Base-by-base conservation (phyloP, 2,888 invertebrate species). In the Drosophila picticornis region DNA sequence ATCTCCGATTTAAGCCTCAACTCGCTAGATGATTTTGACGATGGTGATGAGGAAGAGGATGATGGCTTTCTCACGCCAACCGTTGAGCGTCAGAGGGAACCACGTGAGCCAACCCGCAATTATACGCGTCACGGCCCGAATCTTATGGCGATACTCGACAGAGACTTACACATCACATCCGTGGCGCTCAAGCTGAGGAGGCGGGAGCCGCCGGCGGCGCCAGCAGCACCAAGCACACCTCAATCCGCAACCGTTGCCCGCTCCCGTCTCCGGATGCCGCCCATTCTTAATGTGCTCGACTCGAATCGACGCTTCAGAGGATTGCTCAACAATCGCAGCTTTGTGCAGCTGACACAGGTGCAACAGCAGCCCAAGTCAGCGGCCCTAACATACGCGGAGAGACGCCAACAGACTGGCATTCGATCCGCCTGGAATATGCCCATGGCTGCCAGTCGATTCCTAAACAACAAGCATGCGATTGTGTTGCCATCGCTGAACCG, bases 221-320 rank as follows among this genome's bases (percentile, higher is more conserved):
- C 40, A 22, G 52, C 51, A 11, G 56, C 50, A 2, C 68, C 77
- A 10, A 75, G 66, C 19, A 72, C 87, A 19, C 88, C 79, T 1
- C 84, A 87, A 51, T 89, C 90, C 22, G 91, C 90, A 4, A 87
- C 80, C 16, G 68, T 73, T 0, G 31, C 80, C 19, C 75, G 72
- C 4, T 69, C 84, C 0, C 89, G 84, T 9, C 57, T 91, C 5
- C 84, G 91, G 43, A 93, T 93, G 92, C 93, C 93, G 3, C 93
- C 93, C 10, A 93, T 93, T 51, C 79, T 93, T 1, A 93, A 92
- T 71, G 91, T 93, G 0, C 63, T 93, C 27, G 91, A 93, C 65
- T 84, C 91, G 4, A 92, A 85, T 62, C 85, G 90, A 4, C 89
- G 90, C 22, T 93, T 93, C 77, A 88, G 91, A 4, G 91, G 84